These are phyloP conservation scores for Mercenaria mercenaria DNA, from an alignment of 1,140 invertebrate species.

Conservation along the genomic window DNA sequence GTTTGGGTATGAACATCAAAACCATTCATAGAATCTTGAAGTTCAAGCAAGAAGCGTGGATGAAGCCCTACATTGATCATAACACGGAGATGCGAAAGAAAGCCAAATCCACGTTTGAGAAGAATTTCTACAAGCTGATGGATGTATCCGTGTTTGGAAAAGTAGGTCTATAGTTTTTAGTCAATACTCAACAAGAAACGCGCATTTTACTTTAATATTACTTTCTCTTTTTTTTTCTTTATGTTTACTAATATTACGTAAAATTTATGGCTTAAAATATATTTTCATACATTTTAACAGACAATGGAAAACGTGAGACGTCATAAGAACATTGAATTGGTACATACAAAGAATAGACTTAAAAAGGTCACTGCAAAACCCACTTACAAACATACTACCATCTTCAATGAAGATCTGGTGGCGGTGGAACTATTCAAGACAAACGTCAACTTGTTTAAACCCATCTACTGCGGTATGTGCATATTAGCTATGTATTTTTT, in stretches of 20 bases:
- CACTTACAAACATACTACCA: slow-evolving; percentile 80
- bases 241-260: not conserved
- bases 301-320: slow-evolving; percentile 55
- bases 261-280: not conserved
- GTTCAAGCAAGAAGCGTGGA: too few relatives aligned
- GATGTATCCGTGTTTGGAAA: slow-evolving; percentile 84
- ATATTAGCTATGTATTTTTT: slow-evolving; percentile 68
- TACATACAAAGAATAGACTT: slow-evolving; percentile 34
- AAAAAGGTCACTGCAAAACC: slow-evolving; percentile 79
- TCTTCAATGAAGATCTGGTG: slow-evolving; percentile 79
- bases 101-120: slow-evolving; percentile 84
- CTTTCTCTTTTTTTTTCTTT: not conserved
- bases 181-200: not conserved
- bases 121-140: too few relatives aligned
- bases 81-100: slow-evolving; percentile 78
- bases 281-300: not conserved
- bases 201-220: not conserved
- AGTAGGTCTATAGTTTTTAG: not conserved
- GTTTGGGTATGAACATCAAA: slow-evolving; percentile 63
- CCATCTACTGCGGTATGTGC: slow-evolving; percentile 75
- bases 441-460: slow-evolving; percentile 71
- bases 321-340: slow-evolving; percentile 36
- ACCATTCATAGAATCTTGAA: slow-evolving; percentile 59
- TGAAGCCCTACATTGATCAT: slow-evolving; percentile 67
- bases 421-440: slow-evolving; percentile 66